Evolutionary conservation across 2,888 invertebrate genomes (phyloP).

Genomic region (Himalopsyche tibetana): DNA sequence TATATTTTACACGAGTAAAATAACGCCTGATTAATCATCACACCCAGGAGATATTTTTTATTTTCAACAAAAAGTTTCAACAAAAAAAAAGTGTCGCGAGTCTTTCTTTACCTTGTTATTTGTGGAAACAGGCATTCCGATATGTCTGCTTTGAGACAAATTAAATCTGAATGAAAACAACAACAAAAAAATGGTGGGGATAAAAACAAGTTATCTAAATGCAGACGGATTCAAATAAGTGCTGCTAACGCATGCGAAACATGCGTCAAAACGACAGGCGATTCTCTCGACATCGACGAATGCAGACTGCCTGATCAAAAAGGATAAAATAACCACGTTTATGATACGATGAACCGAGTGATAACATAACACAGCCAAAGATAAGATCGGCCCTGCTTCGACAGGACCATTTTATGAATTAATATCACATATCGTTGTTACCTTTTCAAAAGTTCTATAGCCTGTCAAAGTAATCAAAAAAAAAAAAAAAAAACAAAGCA

Average conservation of each 20-base stretch:
- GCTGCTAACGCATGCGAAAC: constrained; percentile 31
- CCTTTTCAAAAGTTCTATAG: no score
- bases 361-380: no score
- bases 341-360: no score
- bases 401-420: no score
- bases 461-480: no score
- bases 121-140: constrained; percentile 5
- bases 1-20: not conserved
- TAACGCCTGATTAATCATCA: not conserved
- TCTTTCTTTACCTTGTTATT: constrained; percentile 9
- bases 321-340: not conserved
- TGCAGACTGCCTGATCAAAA: not conserved
- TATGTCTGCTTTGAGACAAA: constrained; percentile 37
- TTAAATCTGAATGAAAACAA: constrained; percentile 37
- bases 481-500: no score
- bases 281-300: constrained; percentile 9
- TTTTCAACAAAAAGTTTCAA: not conserved
- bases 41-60: not conserved
- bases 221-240: constrained; percentile 29
- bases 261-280: constrained; percentile 34
- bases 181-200: constrained; percentile 1
- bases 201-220: constrained; percentile 40
- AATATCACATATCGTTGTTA: no score
- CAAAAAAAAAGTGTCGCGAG: not conserved
- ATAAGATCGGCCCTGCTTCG: no score